Evolutionary conservation across 2,797 vertebrate genomes (phyloP).

Genomic region (Lithobates sylvaticus): DNA sequence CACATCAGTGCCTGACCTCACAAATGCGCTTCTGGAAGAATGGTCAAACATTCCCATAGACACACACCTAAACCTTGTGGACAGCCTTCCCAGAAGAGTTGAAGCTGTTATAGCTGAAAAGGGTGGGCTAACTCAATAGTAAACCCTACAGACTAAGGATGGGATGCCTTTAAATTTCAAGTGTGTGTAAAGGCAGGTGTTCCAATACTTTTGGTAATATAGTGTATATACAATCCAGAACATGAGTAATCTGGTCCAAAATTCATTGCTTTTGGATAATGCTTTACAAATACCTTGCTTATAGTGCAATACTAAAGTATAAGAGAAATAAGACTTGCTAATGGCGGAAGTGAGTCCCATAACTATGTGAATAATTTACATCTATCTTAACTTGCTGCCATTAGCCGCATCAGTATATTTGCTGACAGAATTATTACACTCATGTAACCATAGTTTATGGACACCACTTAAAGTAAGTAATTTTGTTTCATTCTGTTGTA

Average conservation of each 20-base stretch:
- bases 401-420: slow-evolving; percentile 51
- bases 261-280: background rate
- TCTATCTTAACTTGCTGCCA: slow-evolving; percentile 40
- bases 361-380: slow-evolving; percentile 51
- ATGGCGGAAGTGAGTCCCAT: slow-evolving; percentile 43
- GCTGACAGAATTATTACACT: slow-evolving; percentile 50
- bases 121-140: too few species aligned
- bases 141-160: too few species aligned
- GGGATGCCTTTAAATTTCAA: too few species aligned
- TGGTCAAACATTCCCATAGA: too few species aligned
- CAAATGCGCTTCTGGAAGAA: too few species aligned
- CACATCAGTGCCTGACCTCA: too few species aligned
- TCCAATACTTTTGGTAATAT: too few species aligned
- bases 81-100: too few species aligned
- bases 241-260: background rate
- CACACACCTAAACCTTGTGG: too few species aligned
- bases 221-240: background rate
- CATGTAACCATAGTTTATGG: slow-evolving; percentile 35
- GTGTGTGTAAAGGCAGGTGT: too few species aligned
- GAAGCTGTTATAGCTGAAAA: too few species aligned
- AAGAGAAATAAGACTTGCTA: slow-evolving; percentile 4
- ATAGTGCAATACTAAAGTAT: background rate
- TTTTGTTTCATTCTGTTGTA: slow-evolving; percentile 3
- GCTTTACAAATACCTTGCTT: background rate
- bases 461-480: slow-evolving; percentile 23